Base-by-base conservation (phyloP, 2,888 invertebrate genomes). In the Polydrusus tereticollis region DNA sequence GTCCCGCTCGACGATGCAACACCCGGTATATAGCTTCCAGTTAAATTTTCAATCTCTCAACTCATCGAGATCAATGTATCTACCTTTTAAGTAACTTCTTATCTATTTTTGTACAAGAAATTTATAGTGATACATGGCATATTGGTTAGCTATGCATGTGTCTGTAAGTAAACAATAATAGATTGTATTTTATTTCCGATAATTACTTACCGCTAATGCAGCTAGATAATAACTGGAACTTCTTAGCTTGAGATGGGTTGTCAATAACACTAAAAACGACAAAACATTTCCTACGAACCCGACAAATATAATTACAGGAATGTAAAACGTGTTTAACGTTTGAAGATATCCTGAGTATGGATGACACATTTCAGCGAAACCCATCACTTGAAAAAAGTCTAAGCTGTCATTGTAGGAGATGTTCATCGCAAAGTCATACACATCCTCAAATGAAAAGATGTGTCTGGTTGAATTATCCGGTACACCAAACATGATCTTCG, bases 181-280 rank as follows among this genome's bases (percentile, higher is more conserved):
- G n/a, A n/a, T n/a, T n/a, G n/a, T n/a, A n/a, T n/a, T n/a, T n/a
- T n/a, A n/a, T n/a, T n/a, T n/a, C n/a, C n/a, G n/a, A n/a, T n/a
- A n/a, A n/a, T 5, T 64, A 69, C 74, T 73, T 71, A 87, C 83
- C 2, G 90, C 89, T 50, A 91, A 81, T 0, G 90, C 90, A 0
- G 90, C 90, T 67, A 91, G 81, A 78, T 91, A 91, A 76, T 90
- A 89, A 77, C 90, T 90, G 1, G 90, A 90, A 64, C 90, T 90
- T 18, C 90, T 85, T 84, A 88, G 86, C 76, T 88, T 88, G 33
- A 91, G 83, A 74, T 89, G 88, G 0, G 90, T 90, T 57, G 87
- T 88, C 10, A 89, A 82, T 77, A 91, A 90, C 0, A 91, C 90
- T 1, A 89, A 80, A 78, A 89, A 89, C 0, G 90, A 89, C 1